Evolutionary conservation across 2,888 invertebrate genomes (phyloP), one percentile per base, ranked within the genome.

Genomic region (Xylocampa areola): DNA sequence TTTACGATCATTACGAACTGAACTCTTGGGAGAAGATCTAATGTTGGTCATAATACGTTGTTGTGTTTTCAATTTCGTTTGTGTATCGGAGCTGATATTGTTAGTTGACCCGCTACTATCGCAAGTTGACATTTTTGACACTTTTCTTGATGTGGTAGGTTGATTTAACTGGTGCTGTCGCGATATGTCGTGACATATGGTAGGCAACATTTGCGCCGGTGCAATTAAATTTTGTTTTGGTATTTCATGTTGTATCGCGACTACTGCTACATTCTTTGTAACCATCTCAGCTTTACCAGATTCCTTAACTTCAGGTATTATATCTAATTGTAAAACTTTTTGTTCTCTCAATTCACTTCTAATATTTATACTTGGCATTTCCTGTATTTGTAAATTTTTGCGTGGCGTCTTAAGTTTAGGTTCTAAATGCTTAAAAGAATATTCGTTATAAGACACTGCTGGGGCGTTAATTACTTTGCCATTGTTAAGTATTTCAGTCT

Each of bases 311-410:
- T 89, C 85, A 19, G 94, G 92, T 73, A 88, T 69, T 72, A 95
- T 95, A 73, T 94, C 90, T 69, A 95, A 82, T 23, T 91, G 87
- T 52, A 94, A 85, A 54, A 94, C 93, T 80, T 89, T 94, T 77
- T 95, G 94, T 57, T 89, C 85, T 45, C 86, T 92, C 17, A 95
- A 78, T 75, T 92, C 90, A 64, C 92, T 88, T 77, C 92, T 89
- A 61, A 95, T 95, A 73, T 90, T 91, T 58, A 95, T 90, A 49
- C 90, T 85, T 40, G 94, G 94, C 91, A 94, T 91, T 68, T 85
- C 80, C 84, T 94, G 94, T 65, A 94, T 73, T 68, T 87, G 79
- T 55, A 94, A 80, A 43, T 68, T 53, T 73, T 83, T 89, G 36
- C 51, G 71, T 27, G 75, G 63, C 33, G 21, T 60, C 32, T 68